These are phyloP conservation scores for Philotrypesis tridentata DNA, from an alignment of 1,140 invertebrate genomes.

Conservation along the genomic window DNA sequence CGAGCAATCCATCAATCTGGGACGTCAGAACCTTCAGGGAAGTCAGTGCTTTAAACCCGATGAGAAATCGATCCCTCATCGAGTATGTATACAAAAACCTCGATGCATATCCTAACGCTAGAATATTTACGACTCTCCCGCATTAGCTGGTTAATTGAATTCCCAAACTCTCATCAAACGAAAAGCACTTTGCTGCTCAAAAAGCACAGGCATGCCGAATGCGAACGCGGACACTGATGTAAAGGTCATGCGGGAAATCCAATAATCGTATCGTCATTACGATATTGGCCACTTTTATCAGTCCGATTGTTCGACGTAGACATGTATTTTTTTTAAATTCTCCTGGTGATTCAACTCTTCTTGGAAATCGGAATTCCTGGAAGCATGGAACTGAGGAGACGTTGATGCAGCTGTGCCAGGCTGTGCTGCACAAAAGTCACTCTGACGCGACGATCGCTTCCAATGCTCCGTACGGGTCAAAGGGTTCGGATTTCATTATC, in stretches of 20 bases:
- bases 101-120: not conserved
- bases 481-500: constrained; percentile 23
- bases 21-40: not conserved
- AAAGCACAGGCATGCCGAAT: too few relatives aligned
- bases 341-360: not conserved
- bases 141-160: not conserved
- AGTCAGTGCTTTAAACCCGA: not conserved
- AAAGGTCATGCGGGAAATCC: too few relatives aligned
- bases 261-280: too few relatives aligned
- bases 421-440: not conserved
- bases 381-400: too few relatives aligned
- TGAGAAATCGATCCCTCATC: not conserved
- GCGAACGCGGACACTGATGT: too few relatives aligned
- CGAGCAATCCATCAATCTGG: not conserved
- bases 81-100: not conserved
- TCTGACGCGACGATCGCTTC: not conserved
- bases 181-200: not conserved
- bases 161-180: not conserved
- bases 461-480: constrained; percentile 20
- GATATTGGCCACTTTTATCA: too few relatives aligned
- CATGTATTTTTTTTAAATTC: not conserved
- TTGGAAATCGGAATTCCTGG: constrained; percentile 3
- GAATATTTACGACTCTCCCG: not conserved
- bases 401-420: too few relatives aligned
- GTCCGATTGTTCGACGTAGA: not conserved